Evolutionary conservation across 2,797 vertebrate species (phyloP).

Genomic region (Rhinatrema bivittatum): DNA sequence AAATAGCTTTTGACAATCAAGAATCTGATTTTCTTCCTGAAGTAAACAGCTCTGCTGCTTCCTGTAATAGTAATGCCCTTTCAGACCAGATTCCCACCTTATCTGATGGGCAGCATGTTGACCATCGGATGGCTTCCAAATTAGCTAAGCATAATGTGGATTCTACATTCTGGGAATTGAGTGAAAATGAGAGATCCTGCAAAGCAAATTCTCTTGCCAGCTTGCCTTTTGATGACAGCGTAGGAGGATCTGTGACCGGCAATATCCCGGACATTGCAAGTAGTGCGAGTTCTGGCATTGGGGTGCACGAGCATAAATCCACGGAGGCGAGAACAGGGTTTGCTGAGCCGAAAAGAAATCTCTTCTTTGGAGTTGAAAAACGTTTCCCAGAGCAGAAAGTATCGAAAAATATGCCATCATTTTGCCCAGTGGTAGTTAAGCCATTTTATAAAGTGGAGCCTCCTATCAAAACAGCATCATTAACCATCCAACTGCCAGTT

Average conservation of each 20-base stretch:
- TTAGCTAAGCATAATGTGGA: neutral
- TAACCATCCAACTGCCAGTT: constrained; percentile 6
- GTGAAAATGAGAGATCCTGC: neutral
- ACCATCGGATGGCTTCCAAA: neutral
- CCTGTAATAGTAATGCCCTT: neutral
- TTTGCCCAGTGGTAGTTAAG: neutral
- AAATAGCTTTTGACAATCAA: neutral
- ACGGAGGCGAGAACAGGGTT: constrained; percentile 22
- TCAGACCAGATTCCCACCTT: neutral
- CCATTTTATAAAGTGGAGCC: constrained; percentile 4
- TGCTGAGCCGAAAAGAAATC: neutral
- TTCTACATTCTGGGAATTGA: accelerated
- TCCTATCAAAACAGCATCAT: neutral
- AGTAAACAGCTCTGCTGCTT: neutral
- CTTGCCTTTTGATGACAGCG: neutral
- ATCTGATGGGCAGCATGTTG: neutral
- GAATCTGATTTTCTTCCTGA: neutral
- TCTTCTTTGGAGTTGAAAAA: constrained; percentile 20
- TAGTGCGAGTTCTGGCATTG: constrained; percentile 23
- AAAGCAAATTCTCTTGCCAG: neutral
- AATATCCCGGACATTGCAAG: neutral
- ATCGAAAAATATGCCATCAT: constrained; percentile 1
- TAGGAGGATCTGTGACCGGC: neutral
- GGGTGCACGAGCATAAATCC: constrained; percentile 15
- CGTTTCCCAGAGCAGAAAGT: constrained; percentile 17